These are phyloP conservation scores for Pentalonia nigronervosa DNA, from an alignment of 1,140 invertebrate species.

Conservation along the genomic window DNA sequence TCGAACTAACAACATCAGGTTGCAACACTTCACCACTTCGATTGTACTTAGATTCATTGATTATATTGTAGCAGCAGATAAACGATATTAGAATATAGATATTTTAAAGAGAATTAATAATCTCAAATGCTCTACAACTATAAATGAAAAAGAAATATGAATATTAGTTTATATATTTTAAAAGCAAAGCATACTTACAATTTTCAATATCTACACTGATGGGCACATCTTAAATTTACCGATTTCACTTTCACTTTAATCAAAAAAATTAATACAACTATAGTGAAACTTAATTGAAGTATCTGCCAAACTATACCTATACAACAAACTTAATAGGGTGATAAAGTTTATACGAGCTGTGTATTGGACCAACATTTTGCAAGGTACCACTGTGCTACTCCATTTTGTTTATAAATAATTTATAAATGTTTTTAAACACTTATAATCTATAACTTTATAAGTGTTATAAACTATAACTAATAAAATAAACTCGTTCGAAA, in stretches of 20 bases:
- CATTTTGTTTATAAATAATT: not conserved
- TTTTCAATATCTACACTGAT: not conserved
- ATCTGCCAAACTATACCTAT: not conserved
- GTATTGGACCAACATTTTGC: not conserved
- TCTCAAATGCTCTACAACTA: not conserved
- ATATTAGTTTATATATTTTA: not conserved
- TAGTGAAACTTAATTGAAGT: conserved; percentile 7
- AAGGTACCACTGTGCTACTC: not conserved
- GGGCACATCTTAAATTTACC: not conserved
- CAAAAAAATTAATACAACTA: not conserved
- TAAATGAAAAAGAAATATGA: not conserved
- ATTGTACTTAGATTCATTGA: not conserved
- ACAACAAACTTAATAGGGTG: not conserved
- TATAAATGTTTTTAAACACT: not conserved
- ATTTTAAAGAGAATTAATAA: not conserved
- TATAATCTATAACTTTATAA: no score
- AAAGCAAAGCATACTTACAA: not conserved
- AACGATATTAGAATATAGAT: not conserved
- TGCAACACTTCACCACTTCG: not conserved
- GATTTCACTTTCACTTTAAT: conserved; percentile 22
- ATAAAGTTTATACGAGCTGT: not conserved
- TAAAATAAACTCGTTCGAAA: no score
- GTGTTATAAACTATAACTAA: no score
- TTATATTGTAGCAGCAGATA: not conserved
- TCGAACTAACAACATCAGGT: not conserved